These are phyloP conservation scores for Nephrotoma appendiculata DNA, from an alignment of 2,888 invertebrate species.

Conservation along the genomic window DNA sequence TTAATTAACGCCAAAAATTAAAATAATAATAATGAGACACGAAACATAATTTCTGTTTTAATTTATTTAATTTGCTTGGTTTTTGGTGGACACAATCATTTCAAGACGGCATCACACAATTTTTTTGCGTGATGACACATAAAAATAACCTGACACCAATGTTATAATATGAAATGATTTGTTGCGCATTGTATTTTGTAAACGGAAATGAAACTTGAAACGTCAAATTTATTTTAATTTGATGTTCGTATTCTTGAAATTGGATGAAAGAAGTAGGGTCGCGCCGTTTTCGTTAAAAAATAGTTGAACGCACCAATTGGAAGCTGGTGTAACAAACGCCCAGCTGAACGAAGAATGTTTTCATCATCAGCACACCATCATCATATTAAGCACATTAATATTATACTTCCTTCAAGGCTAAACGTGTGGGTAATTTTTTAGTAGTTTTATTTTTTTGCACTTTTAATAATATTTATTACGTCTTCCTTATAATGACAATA, in stretches of 20 bases:
- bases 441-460: no score
- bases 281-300: no score
- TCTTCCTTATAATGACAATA: no score
- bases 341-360: no score
- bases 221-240: neutral
- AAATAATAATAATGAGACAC: neutral
- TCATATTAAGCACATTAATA: no score
- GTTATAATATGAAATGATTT: neutral
- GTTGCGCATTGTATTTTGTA: neutral
- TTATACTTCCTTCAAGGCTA: no score
- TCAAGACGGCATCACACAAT: neutral
- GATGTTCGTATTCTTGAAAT: neutral
- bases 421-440: no score
- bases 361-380: no score
- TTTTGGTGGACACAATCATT: neutral
- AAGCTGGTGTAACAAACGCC: no score
- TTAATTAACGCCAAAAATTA: neutral
- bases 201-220: neutral
- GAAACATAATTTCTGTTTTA: neutral
- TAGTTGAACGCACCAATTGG: no score
- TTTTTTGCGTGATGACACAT: neutral
- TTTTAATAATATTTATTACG: no score
- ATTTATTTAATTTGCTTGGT: neutral
- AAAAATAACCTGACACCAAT: neutral
- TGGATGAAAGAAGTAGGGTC: no score